These are phyloP conservation scores for Seira ritae DNA, from an alignment of 2,888 invertebrate species.

Conservation along the genomic window DNA sequence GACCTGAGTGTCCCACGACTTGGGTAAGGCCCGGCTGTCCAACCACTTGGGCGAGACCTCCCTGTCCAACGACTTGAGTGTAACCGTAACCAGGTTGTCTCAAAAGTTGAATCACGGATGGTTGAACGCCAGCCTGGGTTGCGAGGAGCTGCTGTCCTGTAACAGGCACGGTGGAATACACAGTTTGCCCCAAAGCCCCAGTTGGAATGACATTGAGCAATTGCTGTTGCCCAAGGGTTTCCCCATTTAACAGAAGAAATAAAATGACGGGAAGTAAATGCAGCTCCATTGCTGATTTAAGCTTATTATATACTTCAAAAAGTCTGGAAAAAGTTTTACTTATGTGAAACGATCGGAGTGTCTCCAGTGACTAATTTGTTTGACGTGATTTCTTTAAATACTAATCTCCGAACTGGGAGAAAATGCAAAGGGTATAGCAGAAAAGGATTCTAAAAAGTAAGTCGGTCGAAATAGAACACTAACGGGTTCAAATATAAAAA, in stretches of 20 bases:
- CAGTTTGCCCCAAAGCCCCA: background rate
- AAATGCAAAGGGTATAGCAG: background rate
- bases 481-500: background rate
- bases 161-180: slow-evolving; percentile 3
- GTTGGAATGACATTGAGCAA: background rate
- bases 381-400: background rate
- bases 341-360: background rate
- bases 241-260: background rate
- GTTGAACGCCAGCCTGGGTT: background rate
- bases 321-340: background rate
- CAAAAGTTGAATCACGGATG: slow-evolving; percentile 8
- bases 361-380: too few relatives aligned
- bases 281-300: background rate
- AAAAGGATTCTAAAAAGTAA: background rate
- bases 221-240: background rate
- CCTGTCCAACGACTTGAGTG: background rate
- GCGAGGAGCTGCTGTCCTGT: background rate
- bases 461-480: background rate
- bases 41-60: background rate
- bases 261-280: background rate
- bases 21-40: background rate
- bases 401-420: background rate
- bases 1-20: background rate
- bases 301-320: too few relatives aligned
- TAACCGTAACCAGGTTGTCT: slow-evolving; percentile 15